Conservation (phyloP, 2,797 vertebrate genomes). For the Myiothlypis coronata region DNA sequence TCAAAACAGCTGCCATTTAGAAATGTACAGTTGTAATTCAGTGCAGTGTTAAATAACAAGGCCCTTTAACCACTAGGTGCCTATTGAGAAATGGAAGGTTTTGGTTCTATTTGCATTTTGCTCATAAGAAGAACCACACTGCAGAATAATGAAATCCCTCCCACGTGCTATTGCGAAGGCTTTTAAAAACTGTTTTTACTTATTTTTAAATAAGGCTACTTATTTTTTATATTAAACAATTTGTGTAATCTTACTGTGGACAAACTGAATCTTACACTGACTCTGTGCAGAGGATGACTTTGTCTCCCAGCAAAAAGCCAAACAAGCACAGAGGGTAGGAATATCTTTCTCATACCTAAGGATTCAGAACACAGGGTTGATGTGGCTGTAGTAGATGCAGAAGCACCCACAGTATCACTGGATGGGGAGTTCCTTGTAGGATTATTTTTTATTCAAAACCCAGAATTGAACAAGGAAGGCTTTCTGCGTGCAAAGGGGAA, state of each 20-base stretch:
- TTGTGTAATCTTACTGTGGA: not conserved
- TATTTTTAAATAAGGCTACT: not conserved
- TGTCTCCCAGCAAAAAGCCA: not conserved
- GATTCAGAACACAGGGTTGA: not conserved
- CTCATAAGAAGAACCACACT: not conserved
- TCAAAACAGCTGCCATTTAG: not conserved
- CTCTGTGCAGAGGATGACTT: not conserved
- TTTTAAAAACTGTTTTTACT: not conserved
- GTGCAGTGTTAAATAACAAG: not conserved
- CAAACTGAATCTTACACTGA: not conserved
- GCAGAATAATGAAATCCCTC: not conserved
- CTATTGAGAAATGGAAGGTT: not conserved
- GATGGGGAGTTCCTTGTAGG: not conserved
- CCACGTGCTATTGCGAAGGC: not conserved
- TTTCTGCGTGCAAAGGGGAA: not conserved
- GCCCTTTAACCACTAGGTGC: not conserved
- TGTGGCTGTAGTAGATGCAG: not conserved
- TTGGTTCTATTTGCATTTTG: not conserved
- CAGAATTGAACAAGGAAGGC: not conserved
- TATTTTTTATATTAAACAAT: not conserved
- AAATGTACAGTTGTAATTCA: not conserved
- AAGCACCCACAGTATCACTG: not conserved
- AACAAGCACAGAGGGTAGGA: not conserved
- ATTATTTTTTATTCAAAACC: not conserved
- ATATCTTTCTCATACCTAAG: not conserved